Base-by-base conservation (phyloP, 64 coral and sea anemone species). In the Astreopora myriophthalma region DNA sequence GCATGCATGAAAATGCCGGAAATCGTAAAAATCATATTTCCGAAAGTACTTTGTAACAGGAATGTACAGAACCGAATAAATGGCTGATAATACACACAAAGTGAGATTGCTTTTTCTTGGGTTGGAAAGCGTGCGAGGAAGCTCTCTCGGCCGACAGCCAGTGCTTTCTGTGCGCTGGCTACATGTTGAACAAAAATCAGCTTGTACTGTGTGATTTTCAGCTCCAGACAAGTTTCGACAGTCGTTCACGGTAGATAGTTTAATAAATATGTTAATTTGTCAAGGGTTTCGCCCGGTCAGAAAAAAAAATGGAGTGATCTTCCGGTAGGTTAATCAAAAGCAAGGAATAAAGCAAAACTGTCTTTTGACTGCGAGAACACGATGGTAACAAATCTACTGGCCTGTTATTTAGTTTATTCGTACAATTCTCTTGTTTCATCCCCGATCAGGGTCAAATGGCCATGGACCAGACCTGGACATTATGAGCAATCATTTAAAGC, bases 401-500 rank as follows among this genome's bases (percentile, higher is more conserved):
- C n/a, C n/a, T n/a, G n/a, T n/a, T n/a, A n/a, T n/a, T n/a, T n/a
- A n/a, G n/a, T n/a, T 24, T 5, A 26, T 51, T 17, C 1, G 16
- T 32, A 24, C 37, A 20, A 37, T 72, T 69, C 22, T 84, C 2
- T 32, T 73, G 32, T 40, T 1, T 79, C 42, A 57, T 66, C 38
- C 6, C 51, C 16, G 13, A 44, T 11, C 37, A 66, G 39, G 51
- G 80, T 75, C 65, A 7, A 73, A 87, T 35, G 48, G 57, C 14
- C 29, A 69, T 13, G 65, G 64, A 10, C 85, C 85, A 5, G 96
- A 98, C 69, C 44, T 98, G 42, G 96, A 98, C 35, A 98, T 98
- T 3, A 75, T 98, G 92, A 98, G 92, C 38, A 98, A 89, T 29
- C 96, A 94, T 58, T 86, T 98, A 3, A 89, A 94, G 16, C 66